Base-by-base conservation (phyloP, 2,797 vertebrate genomes). In the Coranthus polyacanthus region DNA sequence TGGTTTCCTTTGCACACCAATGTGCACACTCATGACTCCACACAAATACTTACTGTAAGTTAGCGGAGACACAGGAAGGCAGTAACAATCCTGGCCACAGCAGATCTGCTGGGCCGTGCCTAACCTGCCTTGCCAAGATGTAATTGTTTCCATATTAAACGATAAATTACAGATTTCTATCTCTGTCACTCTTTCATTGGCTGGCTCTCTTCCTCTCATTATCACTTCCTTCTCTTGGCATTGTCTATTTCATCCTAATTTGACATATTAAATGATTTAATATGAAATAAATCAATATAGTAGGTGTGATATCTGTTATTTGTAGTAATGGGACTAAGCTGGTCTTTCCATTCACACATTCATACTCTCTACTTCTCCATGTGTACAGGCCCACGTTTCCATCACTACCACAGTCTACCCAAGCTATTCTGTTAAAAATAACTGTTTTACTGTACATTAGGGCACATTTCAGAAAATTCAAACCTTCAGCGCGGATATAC, bases 71-170 rank as follows among this genome's bases (percentile, higher is more conserved):
- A 47, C 42, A 66, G 57, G 59, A 69, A 71, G 75, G 59, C 68
- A 29, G 72, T 68, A 65, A 77, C 49, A 52, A 17, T 66, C 68
- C 76, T 84, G 79, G 71, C 90, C 76, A 56, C 67, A 50, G 75
- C 70, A 64, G 70, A 85, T 75, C 72, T 62, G 55, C 62, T 65
- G 5, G 38, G 43, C 43, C 1, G 17, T 66, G 75, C 86, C 84
- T 81, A 70, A 61, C 46, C 7, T 13, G 50, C 46, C 56, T 60
- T 51, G 79, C 87, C 89, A 88, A 84, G 66, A 81, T 15, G 55
- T 91, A 90, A 92, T 89, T 82, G 86, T 88, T 93, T 87, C 90
- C 90, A 90, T 82, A 81, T 89, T 84, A 79, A 67, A 75, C 59
- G 49, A 74, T 80, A 78, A 75, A 86, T 83, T 81, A 78, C 69